Base-by-base conservation (phyloP, 2,888 invertebrate genomes). In the Fragum fragum region DNA sequence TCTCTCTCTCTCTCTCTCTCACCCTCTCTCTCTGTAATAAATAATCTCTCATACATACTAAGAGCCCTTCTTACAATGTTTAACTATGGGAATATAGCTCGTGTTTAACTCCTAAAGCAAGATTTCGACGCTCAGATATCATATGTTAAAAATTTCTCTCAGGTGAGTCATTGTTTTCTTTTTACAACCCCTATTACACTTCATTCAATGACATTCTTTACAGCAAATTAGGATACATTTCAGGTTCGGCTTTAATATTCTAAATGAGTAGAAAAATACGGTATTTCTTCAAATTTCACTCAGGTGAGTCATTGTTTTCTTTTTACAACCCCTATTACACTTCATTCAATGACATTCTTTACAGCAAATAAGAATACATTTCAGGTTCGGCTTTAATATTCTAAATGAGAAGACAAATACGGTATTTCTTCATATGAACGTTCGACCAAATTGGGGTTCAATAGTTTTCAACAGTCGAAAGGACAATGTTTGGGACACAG, bases 1-100 rank as follows among this genome's bases (percentile, higher is more conserved):
- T 16, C 57, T 16, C n/a, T 57, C 57, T 57, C n/a, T 57, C 57
- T 57, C n/a, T 57, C 57, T 57, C 57, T 57, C 57, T 57, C n/a
- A n/a, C n/a, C n/a, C n/a, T n/a, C n/a, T n/a, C n/a, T n/a, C n/a
- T n/a, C n/a, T n/a, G n/a, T n/a, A n/a, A 16, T 21, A 16, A 11
- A 16, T 21, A 16, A 7, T 57, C 57, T 57, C 57, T 57, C 57
- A n/a, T 9, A 16, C 57, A 16, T 57, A n/a, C 7, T 57, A 11
- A 16, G 14, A 11, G 11, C 16, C 16, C 42, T 16, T 16, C 16
- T 42, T 42, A 9, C 9, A 16, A 42, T 42, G 16, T 42, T 42
- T 42, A 42, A 42, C 9, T 42, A 42, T 42, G n/a, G n/a, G n/a
- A n/a, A n/a, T n/a, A n/a, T n/a, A n/a, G n/a, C n/a, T n/a, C n/a